A percentile compares a stretch with the other conserved stretches of the same genome.
These are phyloP conservation scores for Toxotes jaculatrix DNA, from an alignment of 2,113 vertebrate genomes.

Conservation along the genomic window DNA sequence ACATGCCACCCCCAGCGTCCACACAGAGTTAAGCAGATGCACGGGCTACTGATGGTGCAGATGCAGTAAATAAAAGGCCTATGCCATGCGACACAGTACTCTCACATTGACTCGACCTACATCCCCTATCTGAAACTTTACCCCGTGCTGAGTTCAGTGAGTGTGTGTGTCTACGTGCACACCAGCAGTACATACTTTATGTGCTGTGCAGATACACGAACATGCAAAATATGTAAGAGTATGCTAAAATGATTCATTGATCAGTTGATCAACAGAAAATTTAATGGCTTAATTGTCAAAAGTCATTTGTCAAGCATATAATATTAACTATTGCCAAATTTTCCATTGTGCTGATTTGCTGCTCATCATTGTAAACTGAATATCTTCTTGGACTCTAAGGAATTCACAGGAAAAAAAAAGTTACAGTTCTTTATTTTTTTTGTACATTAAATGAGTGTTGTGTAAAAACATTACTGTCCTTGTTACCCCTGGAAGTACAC, in stretches of 20 bases:
- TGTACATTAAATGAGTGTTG: not conserved
- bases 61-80: slow-evolving; percentile 26
- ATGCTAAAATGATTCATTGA: not conserved
- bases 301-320: not conserved
- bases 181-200: not conserved
- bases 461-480: not conserved
- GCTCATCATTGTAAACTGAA: too few relatives aligned
- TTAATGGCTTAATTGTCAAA: too few relatives aligned
- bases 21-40: slow-evolving; percentile 7
- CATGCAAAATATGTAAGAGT: too few relatives aligned
- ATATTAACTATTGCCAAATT: too few relatives aligned
- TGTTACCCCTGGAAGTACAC: not conserved
- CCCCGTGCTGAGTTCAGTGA: slow-evolving; percentile 33
- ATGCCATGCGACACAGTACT: slow-evolving; percentile 11
- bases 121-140: slow-evolving; percentile 57
- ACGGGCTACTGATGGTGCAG: slow-evolving; percentile 7
- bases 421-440: not conserved
- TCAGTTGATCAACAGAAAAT: not conserved
- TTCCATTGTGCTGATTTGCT: too few relatives aligned
- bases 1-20: too few relatives aligned
- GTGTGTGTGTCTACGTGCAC: not conserved
- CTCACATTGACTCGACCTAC: slow-evolving; percentile 66
- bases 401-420: too few relatives aligned
- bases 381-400: too few relatives aligned
- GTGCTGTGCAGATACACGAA: not conserved